Base-by-base conservation (phyloP, 2,797 vertebrate species). In the Chaunax sp. region DNA sequence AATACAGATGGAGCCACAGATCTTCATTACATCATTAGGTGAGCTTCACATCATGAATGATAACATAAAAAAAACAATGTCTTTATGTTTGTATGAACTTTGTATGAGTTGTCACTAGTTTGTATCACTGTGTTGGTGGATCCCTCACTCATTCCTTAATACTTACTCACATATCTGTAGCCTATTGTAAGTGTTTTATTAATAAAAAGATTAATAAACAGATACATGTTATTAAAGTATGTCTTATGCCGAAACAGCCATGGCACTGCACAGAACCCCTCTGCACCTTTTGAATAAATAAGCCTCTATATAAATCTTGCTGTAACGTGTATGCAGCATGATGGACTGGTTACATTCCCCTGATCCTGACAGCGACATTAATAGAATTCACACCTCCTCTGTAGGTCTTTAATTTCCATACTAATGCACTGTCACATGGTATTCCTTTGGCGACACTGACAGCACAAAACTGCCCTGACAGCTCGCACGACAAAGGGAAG, bases 361-460 rank as follows among this genome's bases (percentile, higher is more conserved):
- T 23, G 66, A 61, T 72, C 54, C 51, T 51, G 43, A 64, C 46
- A 1, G 56, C 26, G 74, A 65, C 69, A 40, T 30, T 78, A 63
- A 69, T 75, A 63, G 40, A 59, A 73, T 73, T 71, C 60, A 72
- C 65, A 72, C 60, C 72, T 73, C 68, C 15, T 62, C 43, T 52
- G 58, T 50, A 63, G 54, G 47, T 68, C 53, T 75, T 72, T 82
- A 75, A 84, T 81, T 81, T 82, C 77, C 80, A 84, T 77, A 59
- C 67, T 78, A 81, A 82, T 82, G 60, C 7, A 1, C 28, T 53
- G 73, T 57, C 69, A 76, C 59, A 25, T 6, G n/a, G 22, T 25
- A 37, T 56, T 80, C 71, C 65, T 64, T 47, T 63, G 62, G 69
- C 45, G 53, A 79, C 53, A 50, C 28, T 67, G 65, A 59, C 66